Percentiles rank a stretch among this genome's conserved stretches.
phyloP scores from a whole-genome alignment of 2,888 invertebrate genomes.

The Hydrotaea cyrtoneurina region DNA sequence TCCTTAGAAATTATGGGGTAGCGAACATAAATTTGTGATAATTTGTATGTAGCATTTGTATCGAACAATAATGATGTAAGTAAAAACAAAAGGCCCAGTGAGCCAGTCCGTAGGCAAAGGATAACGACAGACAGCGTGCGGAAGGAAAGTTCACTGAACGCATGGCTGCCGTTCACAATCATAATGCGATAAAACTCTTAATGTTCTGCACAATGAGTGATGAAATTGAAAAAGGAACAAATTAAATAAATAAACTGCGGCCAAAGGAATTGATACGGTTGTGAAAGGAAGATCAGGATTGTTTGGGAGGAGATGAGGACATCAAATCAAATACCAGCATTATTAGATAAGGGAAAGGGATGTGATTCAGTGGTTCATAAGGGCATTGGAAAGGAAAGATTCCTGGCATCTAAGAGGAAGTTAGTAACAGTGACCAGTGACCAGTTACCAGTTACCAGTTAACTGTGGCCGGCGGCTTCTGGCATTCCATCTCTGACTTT shows the following conservation, averaged over 20 bases:
- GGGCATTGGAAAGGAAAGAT: too few relatives aligned
- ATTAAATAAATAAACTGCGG: not conserved
- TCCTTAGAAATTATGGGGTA: not conserved
- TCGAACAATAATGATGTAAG: not conserved
- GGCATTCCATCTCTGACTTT: too few relatives aligned
- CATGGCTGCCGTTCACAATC: not conserved
- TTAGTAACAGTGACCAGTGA: too few relatives aligned
- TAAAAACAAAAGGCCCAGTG: not conserved
- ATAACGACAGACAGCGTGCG: not conserved
- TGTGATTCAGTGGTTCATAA: too few relatives aligned
- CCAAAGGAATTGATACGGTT: too few relatives aligned
- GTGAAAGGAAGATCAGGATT: too few relatives aligned
- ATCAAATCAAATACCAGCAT: too few relatives aligned
- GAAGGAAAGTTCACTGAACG: not conserved
- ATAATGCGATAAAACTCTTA: constrained; percentile 20
- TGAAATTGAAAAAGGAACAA: not conserved
- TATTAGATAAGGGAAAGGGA: too few relatives aligned
- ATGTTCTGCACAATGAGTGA: not conserved
- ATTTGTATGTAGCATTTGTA: constrained; percentile 9
- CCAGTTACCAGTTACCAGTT: too few relatives aligned
- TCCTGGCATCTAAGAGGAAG: too few relatives aligned
- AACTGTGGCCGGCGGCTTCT: too few relatives aligned
- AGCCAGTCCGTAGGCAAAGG: not conserved
- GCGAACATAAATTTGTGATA: not conserved
- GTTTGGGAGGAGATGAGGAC: too few relatives aligned